A percentile compares a stretch with the other conserved stretches of the same genome.
phyloP scores from a whole-genome alignment of 2,113 vertebrate genomes.

The Tachysurus fulvidraco region DNA sequence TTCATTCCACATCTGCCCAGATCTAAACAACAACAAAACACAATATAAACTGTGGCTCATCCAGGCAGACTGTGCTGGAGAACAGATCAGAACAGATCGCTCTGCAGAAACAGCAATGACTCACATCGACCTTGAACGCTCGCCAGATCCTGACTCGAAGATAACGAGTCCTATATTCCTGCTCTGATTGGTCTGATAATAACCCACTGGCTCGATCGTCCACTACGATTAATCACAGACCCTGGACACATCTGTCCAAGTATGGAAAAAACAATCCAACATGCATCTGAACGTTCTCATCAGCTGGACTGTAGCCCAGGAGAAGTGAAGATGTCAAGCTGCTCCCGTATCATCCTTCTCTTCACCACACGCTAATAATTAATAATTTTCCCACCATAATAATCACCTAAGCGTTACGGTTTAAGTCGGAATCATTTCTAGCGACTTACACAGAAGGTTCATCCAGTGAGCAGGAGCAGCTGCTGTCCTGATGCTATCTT shows the following conservation, averaged over 20 bases:
- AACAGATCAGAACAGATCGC: neutral
- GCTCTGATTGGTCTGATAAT: neutral
- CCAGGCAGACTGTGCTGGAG: neutral
- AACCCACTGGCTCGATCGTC: neutral
- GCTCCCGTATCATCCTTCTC: neutral
- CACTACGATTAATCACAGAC: neutral
- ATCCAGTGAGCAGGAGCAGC: neutral
- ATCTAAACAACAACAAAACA: neutral
- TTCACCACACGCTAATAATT: neutral
- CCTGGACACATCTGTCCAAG: constrained; percentile 11
- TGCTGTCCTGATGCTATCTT: neutral
- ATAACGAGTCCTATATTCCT: neutral
- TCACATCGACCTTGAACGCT: neutral
- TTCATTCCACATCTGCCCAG: too few species aligned
- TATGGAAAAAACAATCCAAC: neutral
- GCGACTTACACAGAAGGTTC: neutral
- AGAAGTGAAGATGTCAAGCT: neutral
- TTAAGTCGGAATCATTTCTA: neutral
- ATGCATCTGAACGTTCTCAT: neutral
- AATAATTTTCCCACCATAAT: neutral
- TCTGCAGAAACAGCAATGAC: neutral
- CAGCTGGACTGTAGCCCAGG: neutral
- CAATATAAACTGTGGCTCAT: neutral
- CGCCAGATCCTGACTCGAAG: constrained; percentile 5
- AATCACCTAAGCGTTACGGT: neutral